Evolutionary conservation across 2,113 vertebrate species (phyloP), one percentile per base, ranked within the genome.

Genomic region (Grammomys surdaster): DNA sequence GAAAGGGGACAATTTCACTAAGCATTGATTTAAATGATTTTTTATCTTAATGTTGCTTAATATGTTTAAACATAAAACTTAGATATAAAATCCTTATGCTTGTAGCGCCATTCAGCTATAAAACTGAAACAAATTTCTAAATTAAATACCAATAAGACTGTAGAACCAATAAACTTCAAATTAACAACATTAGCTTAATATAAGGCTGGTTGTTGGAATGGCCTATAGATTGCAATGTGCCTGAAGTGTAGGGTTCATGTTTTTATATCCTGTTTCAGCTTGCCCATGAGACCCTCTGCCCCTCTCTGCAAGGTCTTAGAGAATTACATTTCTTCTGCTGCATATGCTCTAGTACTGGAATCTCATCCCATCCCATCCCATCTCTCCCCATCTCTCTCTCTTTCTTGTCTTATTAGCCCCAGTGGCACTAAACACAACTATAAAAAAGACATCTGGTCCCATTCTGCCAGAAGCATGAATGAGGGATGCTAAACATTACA

Each of bases 11-110:
- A 87, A 40, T 73, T 91, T 87, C 78, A 51, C 14, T 82, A 85
- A 88, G 80, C 67, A 56, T 70, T 94, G 43, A 88, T 95, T 96
- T 92, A 82, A 82, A 93, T 94, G 96, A 95, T 94, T 96, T 96
- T 87, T 95, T 95, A 93, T 90, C 92, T 92, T 90, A 86, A 97
- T 90, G 88, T 96, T 96, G 95, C 76, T 97, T 96, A 95, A 95
- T 93, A 95, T 22, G 16, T 43, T 88, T 26, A 69, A 91, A 82
- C 81, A 92, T 96, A 96, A 96, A 97, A 63, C 56, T 89, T 92
- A 97, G 93, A 92, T 96, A 96, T 89, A 97, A 97, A 98, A 95
- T 69, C 88, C 76, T 90, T 93, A 93, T 5, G 77, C 73, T 89
- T 96, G 58, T 65, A 90, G 92, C 31, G 33, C 89, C 90, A 78